These are phyloP conservation scores for Hydropsyche betteni DNA, from an alignment of 2,888 invertebrate genomes.

Conservation along the genomic window DNA sequence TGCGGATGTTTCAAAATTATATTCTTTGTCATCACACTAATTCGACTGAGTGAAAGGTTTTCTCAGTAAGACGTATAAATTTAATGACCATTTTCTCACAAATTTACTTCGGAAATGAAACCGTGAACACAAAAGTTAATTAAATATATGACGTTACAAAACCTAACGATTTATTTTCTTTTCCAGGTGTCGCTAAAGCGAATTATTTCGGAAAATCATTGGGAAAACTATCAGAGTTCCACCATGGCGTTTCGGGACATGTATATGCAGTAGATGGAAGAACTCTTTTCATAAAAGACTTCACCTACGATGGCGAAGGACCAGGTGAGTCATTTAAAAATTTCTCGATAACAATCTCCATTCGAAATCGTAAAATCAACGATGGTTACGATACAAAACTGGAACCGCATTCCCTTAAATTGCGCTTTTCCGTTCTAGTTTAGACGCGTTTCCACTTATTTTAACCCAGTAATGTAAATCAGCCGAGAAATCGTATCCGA, in stretches of 20 bases:
- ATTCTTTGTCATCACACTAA: slow-evolving; percentile 17
- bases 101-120: not conserved
- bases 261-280: slow-evolving; percentile 89
- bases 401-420: slow-evolving; percentile 16
- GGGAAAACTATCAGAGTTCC: slow-evolving; percentile 79
- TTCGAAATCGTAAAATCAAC: slow-evolving; percentile 1
- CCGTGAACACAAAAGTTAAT: not conserved
- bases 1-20: slow-evolving; percentile 12
- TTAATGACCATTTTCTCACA: slow-evolving; percentile 1
- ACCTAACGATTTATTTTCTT: not conserved
- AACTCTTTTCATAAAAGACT: slow-evolving; percentile 86
- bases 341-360: not conserved
- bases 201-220: slow-evolving; percentile 81
- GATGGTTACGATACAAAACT: slow-evolving; percentile 6
- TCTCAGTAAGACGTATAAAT: not conserved
- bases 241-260: slow-evolving; percentile 86
- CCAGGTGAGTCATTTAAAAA: slow-evolving; percentile 71
- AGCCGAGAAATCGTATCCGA: not conserved
- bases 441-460: not conserved
- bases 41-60: slow-evolving; percentile 11
- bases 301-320: slow-evolving; percentile 91
- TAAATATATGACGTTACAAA: not conserved
- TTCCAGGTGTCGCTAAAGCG: slow-evolving; percentile 56
- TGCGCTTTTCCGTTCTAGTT: slow-evolving; percentile 26
- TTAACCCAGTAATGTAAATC: slow-evolving; percentile 19